These are phyloP conservation scores for Pipistrellus pipistrellus DNA, from an alignment of 2,797 vertebrate genomes.

Conservation along the genomic window DNA sequence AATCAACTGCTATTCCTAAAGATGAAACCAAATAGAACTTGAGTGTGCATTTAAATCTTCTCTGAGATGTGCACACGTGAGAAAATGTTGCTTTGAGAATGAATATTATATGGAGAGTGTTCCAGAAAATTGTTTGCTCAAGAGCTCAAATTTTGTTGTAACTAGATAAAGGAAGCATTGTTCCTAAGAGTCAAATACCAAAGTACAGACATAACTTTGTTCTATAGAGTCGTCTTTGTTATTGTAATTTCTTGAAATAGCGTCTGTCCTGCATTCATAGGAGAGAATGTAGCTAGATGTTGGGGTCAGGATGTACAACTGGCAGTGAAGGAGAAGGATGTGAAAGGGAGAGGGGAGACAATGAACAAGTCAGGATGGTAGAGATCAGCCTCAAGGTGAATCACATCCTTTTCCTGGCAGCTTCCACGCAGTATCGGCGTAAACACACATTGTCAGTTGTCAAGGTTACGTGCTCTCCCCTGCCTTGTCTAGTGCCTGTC, in stretches of 20 bases:
- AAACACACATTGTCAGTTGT: conserved; percentile 20
- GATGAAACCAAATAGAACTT: neutral
- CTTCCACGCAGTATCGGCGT: neutral
- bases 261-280: conserved; percentile 35
- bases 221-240: conserved; percentile 24
- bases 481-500: neutral
- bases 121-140: neutral
- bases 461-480: neutral
- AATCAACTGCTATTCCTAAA: neutral
- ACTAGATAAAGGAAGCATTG: conserved; percentile 28
- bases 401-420: neutral
- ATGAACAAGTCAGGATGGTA: neutral
- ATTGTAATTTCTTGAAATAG: conserved; percentile 13
- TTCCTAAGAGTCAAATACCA: neutral
- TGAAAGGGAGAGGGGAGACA: neutral
- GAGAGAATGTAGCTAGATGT: neutral
- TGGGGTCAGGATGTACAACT: neutral
- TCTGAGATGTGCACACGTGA: neutral
- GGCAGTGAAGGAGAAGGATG: neutral
- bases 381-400: neutral
- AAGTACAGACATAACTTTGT: neutral
- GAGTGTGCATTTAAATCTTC: conserved; percentile 9
- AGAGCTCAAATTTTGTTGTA: neutral
- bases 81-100: neutral
- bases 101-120: neutral